These are phyloP conservation scores for Heterodera carotae DNA, from an alignment of 1,140 invertebrate species.

Conservation along the genomic window DNA sequence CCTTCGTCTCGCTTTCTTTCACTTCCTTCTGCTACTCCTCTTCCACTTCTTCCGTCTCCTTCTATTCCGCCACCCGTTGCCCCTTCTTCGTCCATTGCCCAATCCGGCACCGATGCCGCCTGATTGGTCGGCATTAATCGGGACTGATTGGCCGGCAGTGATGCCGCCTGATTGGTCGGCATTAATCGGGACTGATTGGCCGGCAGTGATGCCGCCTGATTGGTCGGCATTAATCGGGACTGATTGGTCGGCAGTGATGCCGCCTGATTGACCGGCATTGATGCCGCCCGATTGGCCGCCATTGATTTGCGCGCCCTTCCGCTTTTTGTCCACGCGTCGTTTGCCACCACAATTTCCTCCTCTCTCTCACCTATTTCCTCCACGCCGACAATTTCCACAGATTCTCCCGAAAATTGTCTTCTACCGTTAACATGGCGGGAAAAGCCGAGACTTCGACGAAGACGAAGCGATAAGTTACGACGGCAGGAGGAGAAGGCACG, in stretches of 20 bases:
- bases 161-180: background rate
- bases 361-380: slow-evolving; percentile 4
- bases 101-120: background rate
- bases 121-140: no score
- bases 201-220: background rate
- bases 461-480: slow-evolving; percentile 28
- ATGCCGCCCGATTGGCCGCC: no score
- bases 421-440: background rate
- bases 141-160: background rate
- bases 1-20: background rate
- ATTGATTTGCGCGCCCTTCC: background rate
- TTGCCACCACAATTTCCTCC: background rate
- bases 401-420: slow-evolving; percentile 3
- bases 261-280: background rate
- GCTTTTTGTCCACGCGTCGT: background rate
- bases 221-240: no score
- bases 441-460: slow-evolving; percentile 22
- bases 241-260: background rate
- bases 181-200: no score
- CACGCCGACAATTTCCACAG: slow-evolving; percentile 17
- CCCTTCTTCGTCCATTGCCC: background rate
- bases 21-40: background rate
- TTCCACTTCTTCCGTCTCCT: background rate
- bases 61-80: background rate
- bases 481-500: slow-evolving; percentile 24